Evolutionary conservation across 1,140 invertebrate genomes (phyloP).

Genomic region (Drosophila simulans): DNA sequence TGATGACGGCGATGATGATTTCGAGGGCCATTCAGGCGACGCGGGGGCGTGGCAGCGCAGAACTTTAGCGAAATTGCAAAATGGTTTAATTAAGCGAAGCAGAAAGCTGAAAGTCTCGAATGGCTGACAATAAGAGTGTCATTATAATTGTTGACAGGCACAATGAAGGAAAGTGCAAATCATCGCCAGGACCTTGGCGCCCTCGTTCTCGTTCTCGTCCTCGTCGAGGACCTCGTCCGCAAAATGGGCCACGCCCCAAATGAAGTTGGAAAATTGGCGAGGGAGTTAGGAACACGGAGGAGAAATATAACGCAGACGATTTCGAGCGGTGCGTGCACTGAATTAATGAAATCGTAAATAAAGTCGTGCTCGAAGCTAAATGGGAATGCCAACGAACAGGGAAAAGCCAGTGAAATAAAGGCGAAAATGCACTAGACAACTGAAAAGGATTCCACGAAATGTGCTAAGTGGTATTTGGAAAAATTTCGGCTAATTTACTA

Average conservation of each 20-base stretch:
- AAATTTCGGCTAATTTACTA: too few relatives aligned
- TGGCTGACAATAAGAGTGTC: constrained; percentile 79
- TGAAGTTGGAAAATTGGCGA: constrained; percentile 31
- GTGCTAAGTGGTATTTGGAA: too few relatives aligned
- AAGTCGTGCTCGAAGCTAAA: constrained; percentile 37
- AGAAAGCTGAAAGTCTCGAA: constrained; percentile 54
- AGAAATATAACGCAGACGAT: constrained; percentile 13
- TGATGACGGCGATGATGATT: neutral
- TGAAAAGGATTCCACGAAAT: neutral
- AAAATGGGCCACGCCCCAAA: constrained; percentile 49
- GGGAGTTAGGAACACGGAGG: neutral
- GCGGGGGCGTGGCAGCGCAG: constrained; percentile 8
- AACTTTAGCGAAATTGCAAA: constrained; percentile 68
- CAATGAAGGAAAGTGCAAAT: constrained; percentile 65
- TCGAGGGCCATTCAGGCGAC: constrained; percentile 13
- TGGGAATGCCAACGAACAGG: constrained; percentile 6
- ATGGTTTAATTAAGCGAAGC: constrained; percentile 75
- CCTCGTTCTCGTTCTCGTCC: neutral
- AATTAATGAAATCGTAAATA: constrained; percentile 70
- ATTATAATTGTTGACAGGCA: constrained; percentile 68
- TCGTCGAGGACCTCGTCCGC: constrained; percentile 17
- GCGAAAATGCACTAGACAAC: neutral
- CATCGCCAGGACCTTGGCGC: constrained; percentile 42
- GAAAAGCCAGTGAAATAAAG: neutral
- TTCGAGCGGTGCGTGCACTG: constrained; percentile 64